These are phyloP conservation scores for Thysanoteuthis rhombus DNA, from an alignment of 2,888 invertebrate species.

Conservation along the genomic window DNA sequence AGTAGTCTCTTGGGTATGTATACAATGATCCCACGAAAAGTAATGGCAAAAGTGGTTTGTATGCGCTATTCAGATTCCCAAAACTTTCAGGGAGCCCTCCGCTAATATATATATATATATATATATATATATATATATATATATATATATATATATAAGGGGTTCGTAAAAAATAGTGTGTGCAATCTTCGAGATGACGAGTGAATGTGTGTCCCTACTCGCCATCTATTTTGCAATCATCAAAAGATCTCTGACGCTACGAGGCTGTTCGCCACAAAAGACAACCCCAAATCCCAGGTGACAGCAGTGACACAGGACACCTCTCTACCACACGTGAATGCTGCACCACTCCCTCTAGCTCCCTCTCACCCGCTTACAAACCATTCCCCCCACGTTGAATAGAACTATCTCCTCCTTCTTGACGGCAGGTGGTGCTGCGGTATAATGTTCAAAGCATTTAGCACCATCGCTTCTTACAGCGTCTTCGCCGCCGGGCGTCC, in stretches of 20 bases:
- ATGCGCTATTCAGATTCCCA: no score
- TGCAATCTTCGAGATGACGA: neutral
- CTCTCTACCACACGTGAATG: neutral
- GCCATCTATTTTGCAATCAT: neutral
- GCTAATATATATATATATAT: neutral
- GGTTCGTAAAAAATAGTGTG: neutral
- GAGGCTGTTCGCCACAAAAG: neutral
- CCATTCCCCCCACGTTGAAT: neutral
- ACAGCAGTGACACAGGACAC: neutral
- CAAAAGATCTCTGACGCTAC: neutral
- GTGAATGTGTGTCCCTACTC: neutral
- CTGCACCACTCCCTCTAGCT: neutral
- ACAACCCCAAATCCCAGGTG: neutral
- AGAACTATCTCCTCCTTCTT: neutral
- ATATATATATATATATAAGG: neutral
- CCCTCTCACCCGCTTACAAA: neutral
- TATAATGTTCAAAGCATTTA: neutral
- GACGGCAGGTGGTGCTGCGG: conserved; percentile 12
- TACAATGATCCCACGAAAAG: no score
- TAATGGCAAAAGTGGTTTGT: no score
- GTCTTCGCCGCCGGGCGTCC: neutral
- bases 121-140: neutral
- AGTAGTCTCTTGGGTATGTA: no score
- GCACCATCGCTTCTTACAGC: neutral
- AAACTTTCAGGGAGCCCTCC: no score